Percentiles rank a stretch among this genome's conserved stretches.
These are phyloP conservation scores for Melopsittacus undulatus DNA, from an alignment of 2,797 vertebrate species.

Conservation along the genomic window DNA sequence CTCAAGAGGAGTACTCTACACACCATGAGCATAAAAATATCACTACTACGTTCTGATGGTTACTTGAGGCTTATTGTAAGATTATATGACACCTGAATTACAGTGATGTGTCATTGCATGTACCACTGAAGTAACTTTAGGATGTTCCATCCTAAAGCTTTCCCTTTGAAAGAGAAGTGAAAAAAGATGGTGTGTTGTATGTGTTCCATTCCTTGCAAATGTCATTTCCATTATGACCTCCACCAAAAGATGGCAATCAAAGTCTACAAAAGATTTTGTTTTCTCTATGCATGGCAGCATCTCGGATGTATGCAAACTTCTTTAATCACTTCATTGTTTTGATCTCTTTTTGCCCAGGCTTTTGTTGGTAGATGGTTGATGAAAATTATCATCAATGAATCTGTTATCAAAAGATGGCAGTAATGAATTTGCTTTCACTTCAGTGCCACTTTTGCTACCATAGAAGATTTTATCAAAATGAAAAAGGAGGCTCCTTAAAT, in stretches of 20 bases:
- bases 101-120: background rate
- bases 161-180: background rate
- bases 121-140: background rate
- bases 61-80: background rate
- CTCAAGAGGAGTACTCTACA: background rate
- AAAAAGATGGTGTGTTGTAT: background rate
- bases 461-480: background rate
- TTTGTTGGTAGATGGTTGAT: background rate
- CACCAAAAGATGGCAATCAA: slow-evolving; percentile 22
- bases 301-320: background rate
- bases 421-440: background rate
- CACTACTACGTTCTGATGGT: background rate
- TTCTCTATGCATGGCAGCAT: background rate
- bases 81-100: background rate
- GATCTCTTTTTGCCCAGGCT: background rate
- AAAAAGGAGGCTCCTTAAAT: background rate
- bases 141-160: background rate
- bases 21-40: background rate
- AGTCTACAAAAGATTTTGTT: background rate
- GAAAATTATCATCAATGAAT: background rate
- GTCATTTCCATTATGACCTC: background rate
- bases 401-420: background rate
- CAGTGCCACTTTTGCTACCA: background rate
- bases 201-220: background rate
- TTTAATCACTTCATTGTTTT: background rate